Conservation (phyloP, 2,113 vertebrate genomes). For the Microcebus tavaratra region DNA sequence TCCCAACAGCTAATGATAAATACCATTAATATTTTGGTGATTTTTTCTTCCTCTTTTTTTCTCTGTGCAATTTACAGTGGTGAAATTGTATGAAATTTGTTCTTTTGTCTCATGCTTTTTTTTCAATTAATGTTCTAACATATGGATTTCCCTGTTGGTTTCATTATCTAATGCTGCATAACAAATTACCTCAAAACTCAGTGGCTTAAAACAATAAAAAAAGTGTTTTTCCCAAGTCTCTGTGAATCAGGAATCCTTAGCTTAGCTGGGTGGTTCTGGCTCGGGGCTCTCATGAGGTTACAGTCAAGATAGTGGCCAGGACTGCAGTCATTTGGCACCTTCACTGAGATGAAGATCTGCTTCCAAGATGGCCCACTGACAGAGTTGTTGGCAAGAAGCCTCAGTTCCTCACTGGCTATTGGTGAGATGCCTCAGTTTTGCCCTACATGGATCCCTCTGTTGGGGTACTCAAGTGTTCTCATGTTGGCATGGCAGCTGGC, state of each 20-base stretch:
- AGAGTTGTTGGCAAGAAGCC: background rate
- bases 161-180: background rate
- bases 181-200: background rate
- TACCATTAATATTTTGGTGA: background rate
- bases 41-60: background rate
- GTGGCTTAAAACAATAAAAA: background rate
- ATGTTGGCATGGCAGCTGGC: background rate
- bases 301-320: background rate
- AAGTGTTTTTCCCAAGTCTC: background rate
- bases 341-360: background rate
- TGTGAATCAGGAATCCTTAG: background rate
- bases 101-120: background rate
- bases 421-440: background rate
- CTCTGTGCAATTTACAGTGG: background rate
- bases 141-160: background rate
- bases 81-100: background rate
- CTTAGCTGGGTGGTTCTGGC: background rate
- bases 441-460: background rate
- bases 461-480: background rate
- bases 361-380: background rate
- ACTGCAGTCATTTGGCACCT: background rate
- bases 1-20: background rate
- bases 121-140: background rate
- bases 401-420: background rate
- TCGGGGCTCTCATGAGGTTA: background rate